A percentile compares a stretch with the other conserved stretches of the same genome.
Conservation (phyloP, 2,113 vertebrate genomes). For the Charadrius vociferus region DNA sequence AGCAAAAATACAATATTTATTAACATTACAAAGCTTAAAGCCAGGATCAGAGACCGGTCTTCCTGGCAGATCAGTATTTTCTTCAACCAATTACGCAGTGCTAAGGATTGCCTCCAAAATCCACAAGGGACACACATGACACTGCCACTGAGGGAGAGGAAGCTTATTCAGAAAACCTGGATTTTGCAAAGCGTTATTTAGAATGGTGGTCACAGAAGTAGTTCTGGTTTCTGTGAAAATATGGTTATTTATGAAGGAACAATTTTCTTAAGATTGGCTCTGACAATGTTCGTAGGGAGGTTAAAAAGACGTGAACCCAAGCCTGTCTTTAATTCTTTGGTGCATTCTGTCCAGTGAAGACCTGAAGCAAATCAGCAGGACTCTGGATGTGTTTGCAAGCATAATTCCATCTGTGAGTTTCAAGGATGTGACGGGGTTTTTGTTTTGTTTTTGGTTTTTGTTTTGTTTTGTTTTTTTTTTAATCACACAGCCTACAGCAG, state of each 20-base stretch:
- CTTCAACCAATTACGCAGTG: fast-evolving
- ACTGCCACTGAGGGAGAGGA: background rate
- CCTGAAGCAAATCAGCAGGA: background rate
- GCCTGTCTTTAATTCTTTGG: background rate
- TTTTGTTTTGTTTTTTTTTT: background rate
- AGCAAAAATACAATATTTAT: background rate
- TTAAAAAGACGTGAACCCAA: background rate
- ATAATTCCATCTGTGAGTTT: background rate
- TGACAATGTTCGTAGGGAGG: background rate
- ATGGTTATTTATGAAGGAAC: background rate
- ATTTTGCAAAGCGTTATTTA: background rate
- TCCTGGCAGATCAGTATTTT: background rate
- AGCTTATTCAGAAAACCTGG: background rate
- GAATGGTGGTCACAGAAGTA: background rate
- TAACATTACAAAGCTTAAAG: background rate
- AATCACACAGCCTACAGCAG: background rate
- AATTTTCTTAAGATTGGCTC: background rate
- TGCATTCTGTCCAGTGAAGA: background rate
- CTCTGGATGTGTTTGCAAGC: background rate
- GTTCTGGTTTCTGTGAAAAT: background rate
- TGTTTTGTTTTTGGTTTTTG: background rate
- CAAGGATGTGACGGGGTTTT: background rate
- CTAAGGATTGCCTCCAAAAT: background rate
- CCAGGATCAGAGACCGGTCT: background rate
- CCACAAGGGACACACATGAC: background rate